Base-by-base conservation (phyloP, 2,797 vertebrate genomes). In the Parambassis ranga region DNA sequence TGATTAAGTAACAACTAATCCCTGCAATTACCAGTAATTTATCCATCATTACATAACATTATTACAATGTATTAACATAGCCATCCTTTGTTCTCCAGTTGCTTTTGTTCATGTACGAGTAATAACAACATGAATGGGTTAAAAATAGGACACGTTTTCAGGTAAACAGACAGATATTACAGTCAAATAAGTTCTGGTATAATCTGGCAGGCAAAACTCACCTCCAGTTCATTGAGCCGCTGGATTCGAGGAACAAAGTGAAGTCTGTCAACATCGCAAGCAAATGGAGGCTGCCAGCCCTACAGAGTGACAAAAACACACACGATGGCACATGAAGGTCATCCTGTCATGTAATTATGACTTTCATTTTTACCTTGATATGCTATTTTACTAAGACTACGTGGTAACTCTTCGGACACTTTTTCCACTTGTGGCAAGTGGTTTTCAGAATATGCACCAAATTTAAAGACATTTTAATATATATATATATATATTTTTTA, bases 241-340 rank as follows among this genome's bases (percentile, higher is more conserved):
- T 99, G 97, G 85, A 99, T 98, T 51, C 97, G 92, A 0, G 97
- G 97, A 14, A 96, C 98, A 82, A 99, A 99, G 87, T 98, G 96
- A 77, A 98, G 96, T 81, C 93, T 94, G 90, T 99, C 97, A 0
- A 98, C 94, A 72, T 99, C 96, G 52, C 97, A 99, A 0, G 97
- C 97, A 65, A 99, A 99, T 0, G 97, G 97, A 60, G 97, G 97
- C 80, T 98, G 97, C 97, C 97, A 99, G 31, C 95, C 95, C 97
- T 99, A 68, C 27, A 73, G 43, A 77, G 33, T 19, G 64, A 79
- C 39, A 84, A 23, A 62, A 60, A 61, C 1, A 69, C 24, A 62
- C 41, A 71, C 7, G 20, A 58, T 10, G 15, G 2, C 52, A 53
- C 24, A 39, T 27, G 57, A 75, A 79, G 68, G 77, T 75, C 58